These are phyloP conservation scores for Petaurus breviceps DNA, from an alignment of 2,113 vertebrate species.

Conservation along the genomic window DNA sequence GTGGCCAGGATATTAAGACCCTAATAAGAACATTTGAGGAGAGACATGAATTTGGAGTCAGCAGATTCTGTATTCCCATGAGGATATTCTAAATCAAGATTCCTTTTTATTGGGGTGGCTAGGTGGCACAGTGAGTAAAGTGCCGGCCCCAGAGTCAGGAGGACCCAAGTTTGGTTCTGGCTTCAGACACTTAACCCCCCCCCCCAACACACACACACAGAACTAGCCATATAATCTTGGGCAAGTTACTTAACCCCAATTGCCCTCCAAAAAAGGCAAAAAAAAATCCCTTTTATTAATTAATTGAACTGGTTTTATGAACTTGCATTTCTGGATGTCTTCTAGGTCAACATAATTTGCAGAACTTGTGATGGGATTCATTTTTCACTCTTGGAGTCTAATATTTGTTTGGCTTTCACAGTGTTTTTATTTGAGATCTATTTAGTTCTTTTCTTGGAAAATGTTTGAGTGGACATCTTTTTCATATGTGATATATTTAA, in stretches of 20 bases:
- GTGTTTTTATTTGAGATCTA: not conserved
- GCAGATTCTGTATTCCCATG: conserved; percentile 26
- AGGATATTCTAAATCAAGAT: conserved; percentile 1
- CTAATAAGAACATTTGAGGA: conserved; percentile 34
- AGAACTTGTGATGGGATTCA: not conserved
- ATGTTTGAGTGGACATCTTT: conserved; percentile 4
- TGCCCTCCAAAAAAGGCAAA: too few relatives aligned
- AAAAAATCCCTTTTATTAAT: conserved; percentile 11
- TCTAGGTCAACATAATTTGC: not conserved
- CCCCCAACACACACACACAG: too few relatives aligned
- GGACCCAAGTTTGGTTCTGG: too few relatives aligned
- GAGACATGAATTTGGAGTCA: not conserved
- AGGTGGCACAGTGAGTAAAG: too few relatives aligned
- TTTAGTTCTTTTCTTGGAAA: not conserved
- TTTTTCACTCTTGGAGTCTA: not conserved
- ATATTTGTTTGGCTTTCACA: not conserved
- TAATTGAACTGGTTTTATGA: not conserved
- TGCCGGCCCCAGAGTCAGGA: too few relatives aligned
- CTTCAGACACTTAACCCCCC: too few relatives aligned
- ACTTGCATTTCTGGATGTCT: conserved; percentile 13
- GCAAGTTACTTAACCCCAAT: too few relatives aligned
- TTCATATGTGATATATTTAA: not conserved
- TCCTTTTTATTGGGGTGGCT: conserved; percentile 5
- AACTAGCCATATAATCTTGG: too few relatives aligned
- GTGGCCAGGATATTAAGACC: conserved; percentile 19